Percentiles rank a stretch among this genome's conserved stretches.
phyloP scores from a whole-genome alignment of 1,140 invertebrate species.

The Triops cancriformis region DNA sequence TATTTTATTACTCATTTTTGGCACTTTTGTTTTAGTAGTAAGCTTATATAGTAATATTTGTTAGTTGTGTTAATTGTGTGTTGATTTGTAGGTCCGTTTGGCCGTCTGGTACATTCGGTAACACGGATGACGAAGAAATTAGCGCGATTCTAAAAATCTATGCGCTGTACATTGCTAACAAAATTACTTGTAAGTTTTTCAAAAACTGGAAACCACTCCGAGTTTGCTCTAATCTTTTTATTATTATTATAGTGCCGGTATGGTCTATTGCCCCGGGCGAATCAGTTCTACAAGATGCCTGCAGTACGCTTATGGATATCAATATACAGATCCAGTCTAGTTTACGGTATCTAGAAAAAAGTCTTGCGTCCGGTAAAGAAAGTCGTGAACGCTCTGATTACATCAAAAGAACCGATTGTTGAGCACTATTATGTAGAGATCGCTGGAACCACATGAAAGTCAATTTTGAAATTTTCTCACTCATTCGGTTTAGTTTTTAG shows the following conservation, averaged over 20 bases:
- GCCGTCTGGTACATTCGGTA: slow-evolving; percentile 25
- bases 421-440: not conserved
- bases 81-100: not conserved
- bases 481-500: too few relatives aligned
- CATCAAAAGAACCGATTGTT: slow-evolving; percentile 26
- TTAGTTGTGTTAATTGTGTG: not conserved
- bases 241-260: not conserved
- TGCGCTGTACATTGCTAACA: slow-evolving; percentile 19
- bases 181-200: slow-evolving; percentile 18
- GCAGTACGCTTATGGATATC: slow-evolving; percentile 22
- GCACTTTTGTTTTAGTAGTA: not conserved
- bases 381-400: slow-evolving; percentile 21
- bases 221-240: not conserved
- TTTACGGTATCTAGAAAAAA: slow-evolving; percentile 2
- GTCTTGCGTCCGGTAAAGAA: slow-evolving; percentile 1
- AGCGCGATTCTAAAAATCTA: slow-evolving; percentile 26
- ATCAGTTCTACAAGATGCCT: slow-evolving; percentile 3
- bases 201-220: not conserved
- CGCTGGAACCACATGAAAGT: too few relatives aligned
- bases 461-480: too few relatives aligned
- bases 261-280: slow-evolving; percentile 16
- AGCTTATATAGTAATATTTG: not conserved
- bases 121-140: slow-evolving; percentile 29
- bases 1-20: too few relatives aligned
- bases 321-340: slow-evolving; percentile 23